Base-by-base conservation (phyloP, 2,888 invertebrate species). In the Drosophila eohydei region DNA sequence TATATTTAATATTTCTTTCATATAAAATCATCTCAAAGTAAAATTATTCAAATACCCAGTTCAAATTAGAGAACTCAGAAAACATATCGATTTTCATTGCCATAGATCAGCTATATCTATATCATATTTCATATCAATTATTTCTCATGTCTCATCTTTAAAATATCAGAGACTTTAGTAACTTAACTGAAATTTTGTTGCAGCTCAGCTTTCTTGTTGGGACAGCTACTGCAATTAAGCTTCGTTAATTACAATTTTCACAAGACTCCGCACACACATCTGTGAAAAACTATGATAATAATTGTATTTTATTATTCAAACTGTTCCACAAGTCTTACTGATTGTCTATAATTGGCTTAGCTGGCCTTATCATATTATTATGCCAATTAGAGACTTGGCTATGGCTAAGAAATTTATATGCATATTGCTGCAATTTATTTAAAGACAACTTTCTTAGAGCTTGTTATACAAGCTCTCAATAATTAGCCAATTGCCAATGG, bases 401-500 rank as follows among this genome's bases (percentile, higher is more conserved):
- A 14, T 26, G 11, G 14, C 30, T 38, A 14, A 6, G 38, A 50
- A 16, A 43, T 30, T 30, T 52, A 52, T 57, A 34, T 34, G 34
- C 44, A 56, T 41, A 46, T 52, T 41, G 61, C 28, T 38, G 50
- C 50, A 61, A 56, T 57, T 57, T 32, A 43, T 32, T 26, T 41
- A 5, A 21, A 26, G 14, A 43, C 72, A 71, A 72, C 60, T 77
- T 77, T 63, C 62, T 65, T 59, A 21, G 26, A 40, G 38, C 60
- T 52, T 12, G 60, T 58, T 65, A 28, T 54, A 63, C 82, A 56
- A 67, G 68, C 59, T 54, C 50, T 21, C 56, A 62, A 54, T 74
- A 83, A 84, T 84, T 83, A 84, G 81, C 80, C 72, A 73, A 70
- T 50, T 71, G 74, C 62, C 54, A 32, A 40, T 58, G 48, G 48